Conservation (phyloP, 2,113 vertebrate species). For the Dicrurus megarhynchus region DNA sequence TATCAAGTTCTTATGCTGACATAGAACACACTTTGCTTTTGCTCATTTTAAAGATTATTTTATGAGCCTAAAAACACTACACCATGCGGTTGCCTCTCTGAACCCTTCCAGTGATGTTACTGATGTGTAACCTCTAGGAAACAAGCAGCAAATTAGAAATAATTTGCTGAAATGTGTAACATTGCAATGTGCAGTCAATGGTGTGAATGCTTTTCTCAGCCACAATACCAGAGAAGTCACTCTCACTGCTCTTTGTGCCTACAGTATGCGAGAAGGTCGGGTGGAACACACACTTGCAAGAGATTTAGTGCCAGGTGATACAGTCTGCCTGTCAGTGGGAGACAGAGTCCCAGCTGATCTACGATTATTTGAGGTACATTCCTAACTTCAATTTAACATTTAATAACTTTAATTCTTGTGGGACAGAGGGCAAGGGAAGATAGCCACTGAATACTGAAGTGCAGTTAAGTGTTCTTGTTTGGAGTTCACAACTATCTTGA, state of each 20-base stretch:
- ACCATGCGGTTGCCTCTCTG: not conserved
- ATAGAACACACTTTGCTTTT: not conserved
- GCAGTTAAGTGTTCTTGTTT: not conserved
- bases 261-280: slow-evolving; percentile 86
- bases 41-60: not conserved
- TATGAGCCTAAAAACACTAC: not conserved
- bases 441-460: not conserved
- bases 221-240: not conserved
- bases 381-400: not conserved
- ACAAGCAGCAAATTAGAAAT: not conserved
- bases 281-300: slow-evolving; percentile 90
- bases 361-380: slow-evolving; percentile 88
- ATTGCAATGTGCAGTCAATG: accelerated
- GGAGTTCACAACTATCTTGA: not conserved
- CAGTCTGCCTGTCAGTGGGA: slow-evolving; percentile 91
- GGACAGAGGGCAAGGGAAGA: not conserved
- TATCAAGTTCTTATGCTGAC: not conserved
- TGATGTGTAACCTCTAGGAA: not conserved
- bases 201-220: not conserved
- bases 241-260: not conserved
- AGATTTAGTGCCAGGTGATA: slow-evolving; percentile 95
- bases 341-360: slow-evolving; percentile 96
- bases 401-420: not conserved
- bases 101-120: not conserved
- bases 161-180: not conserved